Evolutionary conservation across 2,113 vertebrate genomes (phyloP), one percentile per base, ranked within the genome.

Genomic region (Anguilla japonica): DNA sequence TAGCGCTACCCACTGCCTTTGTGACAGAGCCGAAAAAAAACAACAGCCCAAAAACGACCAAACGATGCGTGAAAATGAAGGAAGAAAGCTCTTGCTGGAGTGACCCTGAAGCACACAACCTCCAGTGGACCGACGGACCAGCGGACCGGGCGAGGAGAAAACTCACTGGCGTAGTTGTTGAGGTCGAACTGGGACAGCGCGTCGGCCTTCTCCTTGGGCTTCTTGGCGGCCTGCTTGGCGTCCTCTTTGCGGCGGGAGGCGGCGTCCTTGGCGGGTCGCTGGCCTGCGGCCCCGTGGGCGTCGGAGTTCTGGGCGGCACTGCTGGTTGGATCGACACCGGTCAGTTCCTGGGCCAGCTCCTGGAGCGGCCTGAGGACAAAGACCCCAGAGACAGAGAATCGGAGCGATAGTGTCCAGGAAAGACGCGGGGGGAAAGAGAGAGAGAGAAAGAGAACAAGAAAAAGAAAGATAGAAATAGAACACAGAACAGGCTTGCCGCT

Each of bases 151-250:
- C 15, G 4, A 53, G 85, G 34, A 16, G 75, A n/a, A 34, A 71
- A 94, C 98, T 91, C 94, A 99, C 98, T 99, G 93, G 98, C 98
- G 50, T 99, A 99, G 93, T 99, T 99, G 94, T 99, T 99, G 86
- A 99, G 97, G 92, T 99, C 98, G 93, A 99, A 99, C 87, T 99
- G 98, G 84, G 98, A 99, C 18, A 99, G 95, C 0, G 98, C 98
- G 87, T 99, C 98, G 87, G 96, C 95, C 94, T 97, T 98, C 91
- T 98, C 98, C 91, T 99, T 99, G 82, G 97, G 97, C 90, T 99
- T 99, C 93, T 99, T 99, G 40, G 96, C 94, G 3, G 95, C 95
- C 88, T 97, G 95, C 88, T 98, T 99, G 67, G 96, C 92, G 3
- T 99, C 98, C 50, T 99, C 98, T 93, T 96, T 98, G 89, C 98